phyloP scores from a whole-genome alignment of 1,140 invertebrate species.

The Xylocopa sonorina region DNA sequence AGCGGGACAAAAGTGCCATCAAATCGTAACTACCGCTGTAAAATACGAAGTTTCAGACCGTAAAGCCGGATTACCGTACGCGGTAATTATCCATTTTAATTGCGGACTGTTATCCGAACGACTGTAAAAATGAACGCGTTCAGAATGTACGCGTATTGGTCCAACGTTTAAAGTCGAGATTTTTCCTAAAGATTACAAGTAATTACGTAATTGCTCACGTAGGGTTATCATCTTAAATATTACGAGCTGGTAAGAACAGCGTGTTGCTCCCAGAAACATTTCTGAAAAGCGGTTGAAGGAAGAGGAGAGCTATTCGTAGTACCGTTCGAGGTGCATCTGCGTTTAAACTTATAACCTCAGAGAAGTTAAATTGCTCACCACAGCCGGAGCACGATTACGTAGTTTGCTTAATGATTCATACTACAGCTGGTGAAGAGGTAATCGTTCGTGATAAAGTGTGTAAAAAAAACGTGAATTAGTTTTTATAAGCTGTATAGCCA shows the following conservation, averaged over 20 bases:
- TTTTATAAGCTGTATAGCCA: background rate
- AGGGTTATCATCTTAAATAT: background rate
- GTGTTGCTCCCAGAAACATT: too few relatives aligned
- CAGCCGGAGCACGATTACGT: background rate
- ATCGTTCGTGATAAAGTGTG: background rate
- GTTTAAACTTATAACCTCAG: background rate
- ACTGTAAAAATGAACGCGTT: constrained; percentile 5
- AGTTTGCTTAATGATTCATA: constrained; percentile 3
- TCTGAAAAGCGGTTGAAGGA: background rate
- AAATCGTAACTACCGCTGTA: constrained; percentile 38
- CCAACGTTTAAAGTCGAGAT: background rate
- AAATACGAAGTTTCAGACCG: constrained; percentile 37
- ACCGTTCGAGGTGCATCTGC: background rate
- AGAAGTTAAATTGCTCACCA: background rate
- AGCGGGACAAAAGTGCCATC: constrained; percentile 24
- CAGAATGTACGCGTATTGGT: background rate
- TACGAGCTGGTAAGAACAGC: background rate
- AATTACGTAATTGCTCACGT: constrained; percentile 11
- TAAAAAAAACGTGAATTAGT: background rate
- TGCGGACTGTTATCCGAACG: constrained; percentile 25
- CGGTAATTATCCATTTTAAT: constrained; percentile 54
- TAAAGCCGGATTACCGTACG: constrained; percentile 45
- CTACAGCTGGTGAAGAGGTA: background rate
- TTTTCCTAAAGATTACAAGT: constrained; percentile 2
- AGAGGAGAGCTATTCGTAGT: background rate